Base-by-base conservation (phyloP, 2,797 vertebrate species). In the Amniataba percoides region DNA sequence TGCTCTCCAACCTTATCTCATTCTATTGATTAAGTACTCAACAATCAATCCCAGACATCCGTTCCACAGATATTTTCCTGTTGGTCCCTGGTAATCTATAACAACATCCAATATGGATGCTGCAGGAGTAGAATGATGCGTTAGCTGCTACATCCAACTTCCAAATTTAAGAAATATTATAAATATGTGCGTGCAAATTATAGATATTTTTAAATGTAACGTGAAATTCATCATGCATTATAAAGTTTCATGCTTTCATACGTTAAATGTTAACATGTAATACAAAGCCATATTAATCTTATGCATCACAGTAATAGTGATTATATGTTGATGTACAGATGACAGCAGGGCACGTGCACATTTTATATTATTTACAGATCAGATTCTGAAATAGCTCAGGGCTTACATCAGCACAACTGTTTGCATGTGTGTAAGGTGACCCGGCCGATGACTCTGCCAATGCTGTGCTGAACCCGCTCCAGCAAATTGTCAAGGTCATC, bases 281-380 rank as follows among this genome's bases (percentile, higher is more conserved):
- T 36, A 39, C 14, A 42, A 55, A 56, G 48, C 13, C 21, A 43
- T 25, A 23, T 21, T 43, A 12, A 45, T 27, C 19, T 39, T 66
- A 27, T 53, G 10, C 21, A 21, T 77, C 42, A 46, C 4, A 52
- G 64, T 3, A 58, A 42, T 66, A 55, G 1, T 68, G 51, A 43
- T 57, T 16, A 45, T 23, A 15, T 57, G 67, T 81, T 80, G 46
- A 78, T 79, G 34, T 0, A 78, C 73, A 61, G 71, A 74, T 57
- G 57, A 77, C 27, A 31, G 65, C 58, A 25, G 51, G 46, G 71
- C 46, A 7, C 15, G 1, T 72, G 70, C 73, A 40, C 18, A 79
- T 74, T 81, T 61, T 63, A 46, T 75, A 70, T 88, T 84, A 89
- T 86, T 87, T 63, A 86, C 83, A 67, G 67, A 70, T 83, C 53